Conservation (phyloP, 2,113 vertebrate species). For the Burhinus bistriatus region DNA sequence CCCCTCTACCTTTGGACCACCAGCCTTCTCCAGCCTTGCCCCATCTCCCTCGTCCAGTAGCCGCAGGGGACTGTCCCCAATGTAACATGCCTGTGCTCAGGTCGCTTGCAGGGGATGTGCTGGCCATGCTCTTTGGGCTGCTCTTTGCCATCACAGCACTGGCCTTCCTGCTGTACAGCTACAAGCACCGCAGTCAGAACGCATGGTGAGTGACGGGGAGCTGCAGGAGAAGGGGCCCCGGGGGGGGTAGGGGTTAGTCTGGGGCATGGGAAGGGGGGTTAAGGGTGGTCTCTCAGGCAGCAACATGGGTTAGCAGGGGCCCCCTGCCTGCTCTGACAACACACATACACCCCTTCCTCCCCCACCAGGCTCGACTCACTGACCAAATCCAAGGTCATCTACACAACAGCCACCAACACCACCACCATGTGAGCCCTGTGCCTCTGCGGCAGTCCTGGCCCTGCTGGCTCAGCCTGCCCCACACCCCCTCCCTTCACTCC, state of each 20-base stretch:
- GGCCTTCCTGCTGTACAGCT: constrained; percentile 48
- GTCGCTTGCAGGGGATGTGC: constrained; percentile 50
- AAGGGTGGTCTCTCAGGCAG: not conserved
- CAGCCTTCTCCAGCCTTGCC: not conserved
- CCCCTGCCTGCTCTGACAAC: not conserved
- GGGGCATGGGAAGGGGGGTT: not conserved
- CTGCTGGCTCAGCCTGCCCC: no score
- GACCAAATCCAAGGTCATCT: not conserved
- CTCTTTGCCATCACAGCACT: constrained; percentile 59
- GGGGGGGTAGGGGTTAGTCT: not conserved
- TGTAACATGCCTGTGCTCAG: not conserved
- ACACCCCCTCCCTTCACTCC: not conserved
- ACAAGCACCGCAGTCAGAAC: not conserved
- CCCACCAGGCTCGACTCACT: not conserved
- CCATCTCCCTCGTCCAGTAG: not conserved
- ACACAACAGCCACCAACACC: not conserved
- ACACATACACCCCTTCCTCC: not conserved
- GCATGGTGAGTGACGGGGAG: not conserved
- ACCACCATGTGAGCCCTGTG: not conserved
- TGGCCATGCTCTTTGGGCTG: constrained; percentile 69
- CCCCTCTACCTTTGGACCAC: not conserved
- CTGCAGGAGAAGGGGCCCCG: not conserved
- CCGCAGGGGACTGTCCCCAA: not conserved
- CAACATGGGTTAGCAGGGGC: no score
- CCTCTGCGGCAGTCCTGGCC: not conserved